Evolutionary conservation across 2,797 vertebrate genomes (phyloP).

Genomic region (Chelonia mydas): DNA sequence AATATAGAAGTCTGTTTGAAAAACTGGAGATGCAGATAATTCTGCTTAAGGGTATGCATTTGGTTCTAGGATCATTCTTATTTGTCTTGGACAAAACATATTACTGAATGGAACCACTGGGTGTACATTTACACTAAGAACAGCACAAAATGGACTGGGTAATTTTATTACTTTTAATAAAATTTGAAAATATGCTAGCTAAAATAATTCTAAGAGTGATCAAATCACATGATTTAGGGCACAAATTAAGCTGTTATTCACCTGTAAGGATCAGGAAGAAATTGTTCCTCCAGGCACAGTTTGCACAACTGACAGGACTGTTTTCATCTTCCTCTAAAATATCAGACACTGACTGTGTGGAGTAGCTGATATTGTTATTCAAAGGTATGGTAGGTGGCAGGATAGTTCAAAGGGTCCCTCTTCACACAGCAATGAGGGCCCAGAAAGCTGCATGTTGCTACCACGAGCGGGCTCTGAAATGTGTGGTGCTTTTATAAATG

Average conservation of each 20-base stretch:
- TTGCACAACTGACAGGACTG: not conserved
- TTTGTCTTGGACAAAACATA: not conserved
- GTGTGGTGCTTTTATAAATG: not conserved
- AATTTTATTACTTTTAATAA: not conserved
- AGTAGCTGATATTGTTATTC: not conserved
- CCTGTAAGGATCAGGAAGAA: not conserved
- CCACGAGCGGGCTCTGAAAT: not conserved
- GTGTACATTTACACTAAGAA: not conserved
- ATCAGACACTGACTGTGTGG: not conserved
- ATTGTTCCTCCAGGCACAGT: not conserved
- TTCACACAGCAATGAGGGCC: not conserved
- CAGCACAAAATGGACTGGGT: not conserved
- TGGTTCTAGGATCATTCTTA: not conserved
- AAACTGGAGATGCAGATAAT: not conserved
- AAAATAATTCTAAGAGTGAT: not conserved
- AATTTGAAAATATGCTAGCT: not conserved
- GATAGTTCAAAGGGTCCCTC: not conserved
- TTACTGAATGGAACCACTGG: not conserved
- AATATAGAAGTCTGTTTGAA: not conserved
- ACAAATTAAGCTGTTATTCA: not conserved
- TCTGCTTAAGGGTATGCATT: not conserved
- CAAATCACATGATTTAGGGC: not conserved
- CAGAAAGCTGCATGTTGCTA: not conserved
- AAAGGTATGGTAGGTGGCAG: rapidly evolving
- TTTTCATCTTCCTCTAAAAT: not conserved